Evolutionary conservation across 1,140 invertebrate species (phyloP).

Genomic region (Uloborus diversus): DNA sequence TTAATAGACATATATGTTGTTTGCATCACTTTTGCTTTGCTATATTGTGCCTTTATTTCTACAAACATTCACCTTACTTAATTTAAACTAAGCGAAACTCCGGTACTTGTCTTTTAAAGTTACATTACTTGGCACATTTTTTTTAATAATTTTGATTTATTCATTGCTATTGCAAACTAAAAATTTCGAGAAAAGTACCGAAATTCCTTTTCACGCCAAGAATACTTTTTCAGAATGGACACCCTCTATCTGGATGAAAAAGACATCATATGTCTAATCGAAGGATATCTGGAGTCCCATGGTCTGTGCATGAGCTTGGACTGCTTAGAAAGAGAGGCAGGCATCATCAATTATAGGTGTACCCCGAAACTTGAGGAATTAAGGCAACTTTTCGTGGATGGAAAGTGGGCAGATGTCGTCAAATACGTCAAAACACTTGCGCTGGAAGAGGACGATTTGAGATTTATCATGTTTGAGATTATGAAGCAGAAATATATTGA

Average conservation of each 20-base stretch:
- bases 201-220: too few relatives aligned
- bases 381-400: conserved; percentile 4
- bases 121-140: too few relatives aligned
- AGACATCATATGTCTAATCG: conserved; percentile 8
- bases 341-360: neutral
- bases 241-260: neutral
- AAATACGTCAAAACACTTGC: neutral
- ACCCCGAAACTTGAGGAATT: neutral
- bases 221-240: too few relatives aligned
- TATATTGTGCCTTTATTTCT: too few relatives aligned
- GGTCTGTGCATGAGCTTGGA: conserved; percentile 11
- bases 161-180: too few relatives aligned
- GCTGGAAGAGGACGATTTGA: neutral
- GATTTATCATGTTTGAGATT: conserved; percentile 1
- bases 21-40: too few relatives aligned
- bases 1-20: too few relatives aligned
- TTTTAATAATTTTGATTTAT: too few relatives aligned
- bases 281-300: neutral
- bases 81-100: too few relatives aligned
- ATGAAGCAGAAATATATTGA: conserved; percentile 20
- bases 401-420: neutral
- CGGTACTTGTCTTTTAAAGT: too few relatives aligned
- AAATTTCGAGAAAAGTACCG: too few relatives aligned
- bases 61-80: too few relatives aligned
- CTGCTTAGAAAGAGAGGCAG: conserved; percentile 7